phyloP scores from a whole-genome alignment of 2,797 vertebrate species.

The Lophotriccus pileatus region DNA sequence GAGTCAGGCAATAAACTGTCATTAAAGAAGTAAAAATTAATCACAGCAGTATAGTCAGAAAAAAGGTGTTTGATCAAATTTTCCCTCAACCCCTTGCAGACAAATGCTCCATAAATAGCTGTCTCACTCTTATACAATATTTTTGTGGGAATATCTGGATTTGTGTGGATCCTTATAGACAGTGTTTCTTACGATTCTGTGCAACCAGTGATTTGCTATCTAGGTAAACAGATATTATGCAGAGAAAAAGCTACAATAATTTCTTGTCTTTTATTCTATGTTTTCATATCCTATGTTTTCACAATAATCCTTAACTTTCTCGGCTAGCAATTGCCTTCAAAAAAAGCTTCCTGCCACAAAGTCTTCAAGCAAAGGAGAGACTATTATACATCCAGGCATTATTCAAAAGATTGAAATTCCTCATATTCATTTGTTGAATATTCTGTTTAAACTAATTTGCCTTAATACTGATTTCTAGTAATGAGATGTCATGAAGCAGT shows the following conservation, averaged over 20 bases:
- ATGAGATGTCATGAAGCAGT: neutral
- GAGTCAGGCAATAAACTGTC: neutral
- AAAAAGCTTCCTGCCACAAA: neutral
- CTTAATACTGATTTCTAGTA: neutral
- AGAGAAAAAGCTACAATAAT: neutral
- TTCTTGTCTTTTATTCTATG: neutral
- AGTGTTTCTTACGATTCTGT: neutral
- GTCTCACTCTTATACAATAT: neutral
- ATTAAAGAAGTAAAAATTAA: neutral
- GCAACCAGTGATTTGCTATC: neutral
- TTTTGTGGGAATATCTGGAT: neutral
- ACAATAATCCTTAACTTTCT: neutral
- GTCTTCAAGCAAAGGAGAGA: neutral
- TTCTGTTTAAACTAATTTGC: neutral
- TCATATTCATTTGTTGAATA: neutral
- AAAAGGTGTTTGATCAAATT: neutral
- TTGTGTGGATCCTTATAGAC: neutral
- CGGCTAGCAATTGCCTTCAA: neutral
- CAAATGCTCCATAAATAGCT: neutral
- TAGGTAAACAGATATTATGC: neutral
- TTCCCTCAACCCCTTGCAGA: neutral
- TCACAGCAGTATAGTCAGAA: neutral
- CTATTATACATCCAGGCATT: neutral
- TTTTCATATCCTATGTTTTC: neutral
- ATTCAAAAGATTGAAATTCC: neutral